phyloP scores from a whole-genome alignment of 2,888 invertebrate genomes.

The Andrena trimmerana region DNA sequence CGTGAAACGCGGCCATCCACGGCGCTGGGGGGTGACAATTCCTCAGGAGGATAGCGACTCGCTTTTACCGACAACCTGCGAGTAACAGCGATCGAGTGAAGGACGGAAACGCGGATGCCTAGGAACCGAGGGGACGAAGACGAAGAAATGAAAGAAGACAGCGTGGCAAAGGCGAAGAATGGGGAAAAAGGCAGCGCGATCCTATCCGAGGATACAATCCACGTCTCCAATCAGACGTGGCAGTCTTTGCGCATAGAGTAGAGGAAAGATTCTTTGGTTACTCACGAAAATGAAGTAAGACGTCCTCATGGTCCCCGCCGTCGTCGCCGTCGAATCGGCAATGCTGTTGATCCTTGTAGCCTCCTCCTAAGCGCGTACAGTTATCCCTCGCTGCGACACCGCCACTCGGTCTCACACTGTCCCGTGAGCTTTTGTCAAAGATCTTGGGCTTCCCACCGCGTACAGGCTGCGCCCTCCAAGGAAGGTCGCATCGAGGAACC shows the following conservation, averaged over 20 bases:
- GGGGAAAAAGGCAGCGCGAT: not conserved
- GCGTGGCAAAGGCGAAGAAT: not conserved
- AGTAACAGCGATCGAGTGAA: conserved; percentile 37
- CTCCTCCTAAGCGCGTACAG: not conserved
- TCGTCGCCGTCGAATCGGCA: conserved; percentile 29
- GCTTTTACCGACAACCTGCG: conserved; percentile 41
- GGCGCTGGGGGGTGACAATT: conserved; percentile 14
- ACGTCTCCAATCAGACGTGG: conserved; percentile 16
- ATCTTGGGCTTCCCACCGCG: conserved; percentile 60
- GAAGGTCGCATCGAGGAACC: conserved; percentile 68
- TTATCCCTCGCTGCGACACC: conserved; percentile 2
- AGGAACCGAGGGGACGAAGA: not conserved
- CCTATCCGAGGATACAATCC: not conserved
- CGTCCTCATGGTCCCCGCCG: conserved; percentile 62
- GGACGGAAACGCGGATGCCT: not conserved
- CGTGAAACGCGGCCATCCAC: conserved; percentile 41
- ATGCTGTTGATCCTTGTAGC: conserved; percentile 7
- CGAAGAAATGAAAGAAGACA: not conserved
- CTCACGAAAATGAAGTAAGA: conserved; percentile 67
- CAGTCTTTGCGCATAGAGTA: not conserved
- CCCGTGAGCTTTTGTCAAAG: conserved; percentile 65
- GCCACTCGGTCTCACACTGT: conserved; percentile 25
- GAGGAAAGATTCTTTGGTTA: conserved; percentile 20
- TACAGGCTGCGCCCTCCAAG: conserved; percentile 59
- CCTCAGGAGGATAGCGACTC: conserved; percentile 40